Evolutionary conservation across 2,888 invertebrate genomes (phyloP), one percentile per base, ranked within the genome.

Genomic region (Pristionchus entomophagus): DNA sequence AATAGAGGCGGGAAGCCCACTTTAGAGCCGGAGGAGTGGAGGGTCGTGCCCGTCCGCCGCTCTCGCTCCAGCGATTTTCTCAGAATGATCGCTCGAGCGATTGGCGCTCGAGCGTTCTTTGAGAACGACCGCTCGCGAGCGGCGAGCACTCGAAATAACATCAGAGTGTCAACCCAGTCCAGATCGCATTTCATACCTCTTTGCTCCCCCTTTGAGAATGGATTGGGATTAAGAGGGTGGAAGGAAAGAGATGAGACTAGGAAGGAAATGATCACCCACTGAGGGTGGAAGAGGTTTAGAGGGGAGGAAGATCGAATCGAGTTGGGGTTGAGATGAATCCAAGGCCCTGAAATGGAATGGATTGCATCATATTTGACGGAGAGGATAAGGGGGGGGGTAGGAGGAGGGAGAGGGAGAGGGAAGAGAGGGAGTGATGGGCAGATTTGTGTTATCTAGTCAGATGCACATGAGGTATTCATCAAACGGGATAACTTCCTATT

Each of bases 111-210:
- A n/a, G n/a, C n/a, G n/a, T n/a, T n/a, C n/a, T n/a, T n/a, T n/a
- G n/a, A n/a, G n/a, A n/a, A n/a, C n/a, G n/a, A n/a, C n/a, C n/a
- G n/a, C n/a, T n/a, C n/a, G n/a, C n/a, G 45, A 14, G 45, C 8
- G 45, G 45, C 6, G 14, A 45, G 45, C 45, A 10, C 14, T 45
- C 8, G 14, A 14, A 45, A 45, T 6, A 45, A 45, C 8, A 45
- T 6, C 6, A 59, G 29, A 45, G 45, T 45, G 78, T 51, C 51
- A 80, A 80, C 78, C 78, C 51, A 80, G 73, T 80, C 78, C 78
- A 80, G 78, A 80, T 80, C 78, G 51, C 78, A 80, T 80, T 80
- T 80, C 78, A 51, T 51, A 80, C 51, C 51, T 35, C 78, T 80
- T 51, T 51, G 51, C 51, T 78, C 41, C 51, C 49, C 26, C 51